Evolutionary conservation across 2,888 invertebrate genomes (phyloP), one percentile per base, ranked within the genome.

Genomic region (Caenorhabditis drosophilae): DNA sequence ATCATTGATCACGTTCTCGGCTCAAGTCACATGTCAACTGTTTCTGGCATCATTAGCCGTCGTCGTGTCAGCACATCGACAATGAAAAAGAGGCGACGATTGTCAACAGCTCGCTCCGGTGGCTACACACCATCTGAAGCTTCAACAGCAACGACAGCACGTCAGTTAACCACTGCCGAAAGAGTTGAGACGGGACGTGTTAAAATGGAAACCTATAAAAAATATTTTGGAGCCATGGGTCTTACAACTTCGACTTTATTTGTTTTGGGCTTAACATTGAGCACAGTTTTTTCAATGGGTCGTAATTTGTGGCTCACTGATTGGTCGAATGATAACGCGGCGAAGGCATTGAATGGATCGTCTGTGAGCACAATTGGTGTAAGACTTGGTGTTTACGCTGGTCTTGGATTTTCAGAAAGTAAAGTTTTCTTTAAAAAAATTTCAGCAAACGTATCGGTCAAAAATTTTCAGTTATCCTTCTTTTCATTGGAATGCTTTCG

Each of bases 241-340:
- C 35, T 73, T 20, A 26, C 54, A 0, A 66, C 81, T 4, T 74
- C 68, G 7, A 38, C 59, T 3, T 45, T 80, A 6, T 82, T 82
- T 56, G 60, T 77, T 11, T 18, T 72, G 23, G 82, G 82, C 52
- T 75, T 82, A 74, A 67, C 72, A 1, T 36, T 73, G 3, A 74
- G 75, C 44, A 82, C 82, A 0, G 36, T 74, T 38, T 67, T 80
- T 1, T 79, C 79, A 7, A 81, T 82, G 80, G 68, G 64, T 34
- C 57, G 82, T n/a, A 82, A 80, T 48, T 50, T 82, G 23, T 82
- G 82, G 82, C 74, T 82, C 4, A 80, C 82, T 7, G 77, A 79
- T 59, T 82, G 82, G 82, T 82, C 82, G 20, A 80, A 82, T 51
- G 82, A 82, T 59, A 80, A 79, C 40, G 64, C 66, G 4, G 67